A percentile compares a stretch with the other conserved stretches of the same genome.
These are phyloP conservation scores for Sycophila sp. DNA, from an alignment of 1,140 invertebrate species.

Conservation along the genomic window DNA sequence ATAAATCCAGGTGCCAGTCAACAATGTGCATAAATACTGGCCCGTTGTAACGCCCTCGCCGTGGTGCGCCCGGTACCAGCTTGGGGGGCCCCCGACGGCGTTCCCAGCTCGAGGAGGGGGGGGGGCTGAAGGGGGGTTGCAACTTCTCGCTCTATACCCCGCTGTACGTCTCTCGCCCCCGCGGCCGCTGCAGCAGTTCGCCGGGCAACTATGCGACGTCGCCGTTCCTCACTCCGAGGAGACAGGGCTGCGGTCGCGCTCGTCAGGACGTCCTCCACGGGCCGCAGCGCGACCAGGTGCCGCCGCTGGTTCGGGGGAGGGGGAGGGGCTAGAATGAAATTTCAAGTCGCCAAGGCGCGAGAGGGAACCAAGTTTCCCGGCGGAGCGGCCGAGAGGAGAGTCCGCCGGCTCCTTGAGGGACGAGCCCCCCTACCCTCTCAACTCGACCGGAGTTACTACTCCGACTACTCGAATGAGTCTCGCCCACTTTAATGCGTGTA, in stretches of 20 bases:
- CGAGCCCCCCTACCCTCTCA: not conserved
- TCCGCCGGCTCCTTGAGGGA: not conserved
- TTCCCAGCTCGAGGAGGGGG: not conserved
- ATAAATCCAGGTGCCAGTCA: conserved; percentile 66
- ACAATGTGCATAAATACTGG: conserved; percentile 67
- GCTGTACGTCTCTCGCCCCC: conserved; percentile 34
- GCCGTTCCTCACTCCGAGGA: conserved; percentile 58
- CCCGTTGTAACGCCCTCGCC: conserved; percentile 50
- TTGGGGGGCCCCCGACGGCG: not conserved
- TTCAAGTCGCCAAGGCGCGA: conserved; percentile 38
- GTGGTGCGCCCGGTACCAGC: not conserved
- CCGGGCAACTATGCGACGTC: conserved; percentile 56
- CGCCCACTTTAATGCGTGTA: conserved; percentile 23
- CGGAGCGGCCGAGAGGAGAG: too few relatives aligned
- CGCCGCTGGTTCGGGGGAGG: conserved; percentile 9
- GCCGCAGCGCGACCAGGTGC: not conserved
- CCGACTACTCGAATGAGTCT: not conserved
- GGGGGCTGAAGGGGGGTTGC: not conserved
- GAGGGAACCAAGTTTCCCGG: too few relatives aligned
- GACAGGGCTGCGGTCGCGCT: conserved; percentile 60
- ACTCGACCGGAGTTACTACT: not conserved
- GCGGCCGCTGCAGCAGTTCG: conserved; percentile 54
- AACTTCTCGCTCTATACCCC: conserved; percentile 13
- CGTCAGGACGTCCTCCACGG: conserved; percentile 47
- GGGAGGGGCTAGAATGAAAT: conserved; percentile 41